phyloP scores from a whole-genome alignment of 2,113 vertebrate genomes.

The Genyomyrus donnyi region DNA sequence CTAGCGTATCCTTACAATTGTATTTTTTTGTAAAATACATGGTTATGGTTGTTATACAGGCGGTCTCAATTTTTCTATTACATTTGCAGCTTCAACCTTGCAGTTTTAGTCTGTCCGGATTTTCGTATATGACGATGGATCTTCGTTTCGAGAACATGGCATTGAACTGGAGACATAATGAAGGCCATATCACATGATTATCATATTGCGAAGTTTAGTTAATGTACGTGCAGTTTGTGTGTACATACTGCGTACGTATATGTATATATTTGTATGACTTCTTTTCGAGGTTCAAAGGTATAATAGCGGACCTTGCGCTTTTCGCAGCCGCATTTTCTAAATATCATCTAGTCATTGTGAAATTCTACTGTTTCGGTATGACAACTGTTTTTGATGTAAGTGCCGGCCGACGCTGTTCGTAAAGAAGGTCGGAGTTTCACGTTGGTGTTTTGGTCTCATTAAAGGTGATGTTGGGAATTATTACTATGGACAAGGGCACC shows the following conservation, averaged over 20 bases:
- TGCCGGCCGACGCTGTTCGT: neutral
- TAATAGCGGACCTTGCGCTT: neutral
- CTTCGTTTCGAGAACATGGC: neutral
- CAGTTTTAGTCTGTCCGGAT: neutral
- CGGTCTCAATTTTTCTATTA: neutral
- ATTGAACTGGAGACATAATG: neutral
- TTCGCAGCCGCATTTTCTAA: neutral
- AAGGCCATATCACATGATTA: neutral
- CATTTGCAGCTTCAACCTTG: neutral
- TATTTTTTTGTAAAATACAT: neutral
- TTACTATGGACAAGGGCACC: conserved; percentile 95
- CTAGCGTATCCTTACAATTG: neutral
- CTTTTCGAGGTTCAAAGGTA: neutral
- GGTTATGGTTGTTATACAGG: neutral
- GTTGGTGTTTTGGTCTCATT: neutral
- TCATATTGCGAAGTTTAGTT: neutral
- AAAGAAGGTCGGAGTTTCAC: neutral
- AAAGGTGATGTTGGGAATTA: conserved; percentile 96
- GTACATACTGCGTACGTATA: neutral
- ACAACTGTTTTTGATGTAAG: neutral
- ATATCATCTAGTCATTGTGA: neutral
- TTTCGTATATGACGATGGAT: neutral
- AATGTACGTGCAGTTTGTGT: neutral
- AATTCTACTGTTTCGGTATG: neutral
- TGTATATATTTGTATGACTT: neutral